Conservation (phyloP, 2,888 invertebrate genomes). For the Crioceris asparagi region DNA sequence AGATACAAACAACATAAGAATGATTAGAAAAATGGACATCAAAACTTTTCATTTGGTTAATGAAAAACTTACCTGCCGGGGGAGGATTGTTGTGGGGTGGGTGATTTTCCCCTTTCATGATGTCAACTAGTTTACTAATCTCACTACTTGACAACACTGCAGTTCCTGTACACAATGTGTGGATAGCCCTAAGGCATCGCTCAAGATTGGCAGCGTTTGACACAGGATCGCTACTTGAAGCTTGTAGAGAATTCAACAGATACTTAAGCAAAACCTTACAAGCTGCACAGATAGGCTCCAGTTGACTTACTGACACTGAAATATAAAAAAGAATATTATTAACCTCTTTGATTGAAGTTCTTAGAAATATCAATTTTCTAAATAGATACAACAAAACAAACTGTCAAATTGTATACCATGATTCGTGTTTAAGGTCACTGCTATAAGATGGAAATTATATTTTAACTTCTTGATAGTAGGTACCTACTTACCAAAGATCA, state of each 20-base stretch:
- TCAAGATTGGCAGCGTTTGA: slow-evolving; percentile 29
- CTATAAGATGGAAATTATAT: too few species aligned
- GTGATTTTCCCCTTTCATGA: slow-evolving; percentile 59
- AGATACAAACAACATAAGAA: slow-evolving; percentile 8
- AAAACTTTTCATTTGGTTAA: too few species aligned
- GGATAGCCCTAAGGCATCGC: slow-evolving; percentile 54
- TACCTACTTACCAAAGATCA: too few species aligned
- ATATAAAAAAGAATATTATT: slow-evolving; percentile 11
- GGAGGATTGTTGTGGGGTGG: slow-evolving; percentile 40
- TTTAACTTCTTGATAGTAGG: too few species aligned
- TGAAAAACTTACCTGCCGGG: slow-evolving; percentile 23
- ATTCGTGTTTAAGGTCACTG: too few species aligned
- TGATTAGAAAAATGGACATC: neutral
- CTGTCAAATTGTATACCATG: too few species aligned
- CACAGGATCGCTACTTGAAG: neutral
- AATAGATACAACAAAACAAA: too few species aligned
- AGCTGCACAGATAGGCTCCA: slow-evolving; percentile 56
- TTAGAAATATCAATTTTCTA: too few species aligned
- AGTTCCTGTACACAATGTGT: slow-evolving; percentile 64
- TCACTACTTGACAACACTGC: too few species aligned
- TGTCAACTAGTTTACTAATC: slow-evolving; percentile 62
- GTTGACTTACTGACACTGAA: slow-evolving; percentile 56
- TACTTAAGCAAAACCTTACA: slow-evolving; percentile 58
- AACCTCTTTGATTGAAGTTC: too few species aligned
- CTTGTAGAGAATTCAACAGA: slow-evolving; percentile 34